Percentiles rank a stretch among this genome's conserved stretches.
Evolutionary conservation across 2,888 invertebrate species (phyloP).

Genomic region (Zaprionus obscuricornis): DNA sequence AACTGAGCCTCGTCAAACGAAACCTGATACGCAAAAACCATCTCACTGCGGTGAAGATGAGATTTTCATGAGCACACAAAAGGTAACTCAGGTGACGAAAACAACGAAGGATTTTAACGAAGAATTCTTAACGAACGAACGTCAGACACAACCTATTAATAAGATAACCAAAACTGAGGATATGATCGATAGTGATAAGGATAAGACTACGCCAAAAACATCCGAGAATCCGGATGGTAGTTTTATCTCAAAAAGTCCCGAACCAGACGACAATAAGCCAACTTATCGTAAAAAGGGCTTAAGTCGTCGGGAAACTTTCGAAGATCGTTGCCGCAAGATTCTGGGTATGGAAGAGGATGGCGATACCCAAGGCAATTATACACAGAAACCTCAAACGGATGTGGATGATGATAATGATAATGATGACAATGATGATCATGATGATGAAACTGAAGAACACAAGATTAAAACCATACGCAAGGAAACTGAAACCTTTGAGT

Average conservation of each 20-base stretch:
- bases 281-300: conserved; percentile 85
- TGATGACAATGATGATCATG: conserved; percentile 33
- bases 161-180: conserved; percentile 1
- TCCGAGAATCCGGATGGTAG: conserved; percentile 72
- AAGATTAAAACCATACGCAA: too few relatives aligned
- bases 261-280: conserved; percentile 61
- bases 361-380: conserved; percentile 75
- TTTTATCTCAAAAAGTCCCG: conserved; percentile 64
- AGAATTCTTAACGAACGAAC: conserved; percentile 66
- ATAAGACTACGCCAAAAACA: conserved; percentile 3
- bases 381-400: conserved; percentile 30
- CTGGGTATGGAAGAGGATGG: conserved; percentile 85
- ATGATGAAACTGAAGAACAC: conserved; percentile 11
- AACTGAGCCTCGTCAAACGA: background rate
- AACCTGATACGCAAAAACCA: conserved; percentile 10
- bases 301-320: conserved; percentile 88
- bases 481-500: conserved; percentile 61
- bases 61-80: conserved; percentile 53
- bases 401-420: conserved; percentile 26
- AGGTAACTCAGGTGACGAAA: conserved; percentile 39
- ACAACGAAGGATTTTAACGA: conserved; percentile 58
- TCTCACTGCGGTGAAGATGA: conserved; percentile 41
- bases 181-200: conserved; percentile 23
- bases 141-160: conserved; percentile 18
- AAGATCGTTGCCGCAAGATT: conserved; percentile 89